phyloP scores from a whole-genome alignment of 1,140 invertebrate genomes.

The Sinonovacula constricta region DNA sequence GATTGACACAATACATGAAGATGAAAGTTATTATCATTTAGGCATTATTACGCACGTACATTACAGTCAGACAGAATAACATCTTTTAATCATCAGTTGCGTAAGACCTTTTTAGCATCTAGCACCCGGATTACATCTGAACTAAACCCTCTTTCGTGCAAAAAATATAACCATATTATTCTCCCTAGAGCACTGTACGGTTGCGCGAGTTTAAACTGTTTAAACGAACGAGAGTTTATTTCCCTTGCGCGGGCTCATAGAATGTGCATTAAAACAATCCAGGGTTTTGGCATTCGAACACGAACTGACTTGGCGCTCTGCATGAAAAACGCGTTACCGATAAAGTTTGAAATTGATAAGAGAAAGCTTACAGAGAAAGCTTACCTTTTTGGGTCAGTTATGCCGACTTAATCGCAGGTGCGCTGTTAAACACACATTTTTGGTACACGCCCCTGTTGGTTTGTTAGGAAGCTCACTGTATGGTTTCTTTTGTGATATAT shows the following conservation, averaged over 20 bases:
- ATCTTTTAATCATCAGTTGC: neutral
- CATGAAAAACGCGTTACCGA: neutral
- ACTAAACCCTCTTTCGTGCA: neutral
- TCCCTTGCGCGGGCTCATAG: neutral
- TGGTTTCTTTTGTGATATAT: no score
- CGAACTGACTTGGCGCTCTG: neutral
- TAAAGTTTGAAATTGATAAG: conserved; percentile 1
- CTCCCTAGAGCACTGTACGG: conserved; percentile 7
- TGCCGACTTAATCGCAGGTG: neutral
- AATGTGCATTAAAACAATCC: conserved; percentile 6
- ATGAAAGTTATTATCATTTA: conserved; percentile 11
- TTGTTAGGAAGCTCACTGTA: no score
- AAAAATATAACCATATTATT: neutral
- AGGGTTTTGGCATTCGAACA: neutral
- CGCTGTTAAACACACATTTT: neutral
- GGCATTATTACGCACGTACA: neutral
- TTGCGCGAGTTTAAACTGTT: no score
- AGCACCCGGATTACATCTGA: neutral
- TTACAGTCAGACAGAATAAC: neutral
- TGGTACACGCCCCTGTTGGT: neutral
- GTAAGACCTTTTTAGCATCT: conserved; percentile 6
- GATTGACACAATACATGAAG: no score
- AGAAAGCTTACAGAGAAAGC: conserved; percentile 5
- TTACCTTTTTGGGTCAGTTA: conserved; percentile 12
- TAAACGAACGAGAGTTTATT: neutral